phyloP scores from a whole-genome alignment of 2,888 invertebrate genomes.

The Tuta absoluta region DNA sequence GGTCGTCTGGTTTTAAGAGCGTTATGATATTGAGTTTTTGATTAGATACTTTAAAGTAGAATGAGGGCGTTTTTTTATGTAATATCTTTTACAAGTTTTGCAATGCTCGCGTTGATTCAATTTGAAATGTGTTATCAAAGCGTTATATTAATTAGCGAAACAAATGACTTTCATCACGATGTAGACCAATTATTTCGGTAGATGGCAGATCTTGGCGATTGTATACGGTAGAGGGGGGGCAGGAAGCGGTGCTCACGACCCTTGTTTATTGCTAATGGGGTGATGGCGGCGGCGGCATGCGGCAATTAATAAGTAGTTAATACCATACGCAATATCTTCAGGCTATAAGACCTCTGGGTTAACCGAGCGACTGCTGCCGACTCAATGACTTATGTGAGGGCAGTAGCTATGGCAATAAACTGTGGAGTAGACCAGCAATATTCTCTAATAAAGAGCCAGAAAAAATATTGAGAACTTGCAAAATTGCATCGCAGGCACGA shows the following conservation, averaged over 20 bases:
- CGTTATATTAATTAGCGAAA: neutral
- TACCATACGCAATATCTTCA: conserved; percentile 1
- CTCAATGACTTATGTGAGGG: too few relatives aligned
- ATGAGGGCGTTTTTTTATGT: too few relatives aligned
- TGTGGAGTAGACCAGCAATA: too few relatives aligned
- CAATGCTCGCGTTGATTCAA: too few relatives aligned
- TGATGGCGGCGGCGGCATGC: neutral
- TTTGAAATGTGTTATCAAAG: too few relatives aligned
- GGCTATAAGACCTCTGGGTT: neutral
- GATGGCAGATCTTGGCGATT: neutral
- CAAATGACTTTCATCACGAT: neutral
- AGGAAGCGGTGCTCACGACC: neutral
- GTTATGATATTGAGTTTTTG: neutral
- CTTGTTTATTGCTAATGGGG: conserved; percentile 3
- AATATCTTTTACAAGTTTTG: too few relatives aligned
- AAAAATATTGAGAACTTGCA: too few relatives aligned
- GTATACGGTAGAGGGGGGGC: neutral
- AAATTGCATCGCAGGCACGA: too few relatives aligned
- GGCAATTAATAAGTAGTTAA: conserved; percentile 5
- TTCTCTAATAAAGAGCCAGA: too few relatives aligned
- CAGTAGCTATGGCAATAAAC: too few relatives aligned
- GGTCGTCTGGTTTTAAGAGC: neutral
- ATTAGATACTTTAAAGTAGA: neutral
- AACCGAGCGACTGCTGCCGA: too few relatives aligned
- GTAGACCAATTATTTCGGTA: neutral